A percentile compares a stretch with the other conserved stretches of the same genome.
Conservation (phyloP, 2,888 invertebrate species). For the Itoplectis maculator region DNA sequence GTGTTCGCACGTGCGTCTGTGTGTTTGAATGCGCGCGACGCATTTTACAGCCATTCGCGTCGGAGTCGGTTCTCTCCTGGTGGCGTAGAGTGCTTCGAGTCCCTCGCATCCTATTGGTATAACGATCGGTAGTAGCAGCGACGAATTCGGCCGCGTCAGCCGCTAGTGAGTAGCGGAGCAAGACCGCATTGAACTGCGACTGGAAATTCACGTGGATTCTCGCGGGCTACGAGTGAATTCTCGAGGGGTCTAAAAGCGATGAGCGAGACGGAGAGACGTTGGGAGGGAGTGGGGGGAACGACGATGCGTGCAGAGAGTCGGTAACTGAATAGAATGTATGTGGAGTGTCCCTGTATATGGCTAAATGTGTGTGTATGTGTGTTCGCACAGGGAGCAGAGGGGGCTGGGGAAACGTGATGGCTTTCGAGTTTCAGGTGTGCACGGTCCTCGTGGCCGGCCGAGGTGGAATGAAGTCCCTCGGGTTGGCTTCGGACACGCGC, state of each 20-base stretch:
- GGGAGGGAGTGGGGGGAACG: too few species aligned
- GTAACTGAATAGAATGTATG: conserved; percentile 8
- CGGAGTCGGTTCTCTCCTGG: conserved; percentile 7
- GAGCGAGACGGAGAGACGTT: not conserved
- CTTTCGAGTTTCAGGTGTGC: conserved; percentile 15
- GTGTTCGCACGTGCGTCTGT: conserved; percentile 52
- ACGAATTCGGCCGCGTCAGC: conserved; percentile 28
- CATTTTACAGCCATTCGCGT: conserved; percentile 26
- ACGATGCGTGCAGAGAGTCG: not conserved
- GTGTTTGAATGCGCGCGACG: not conserved
- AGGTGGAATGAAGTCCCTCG: conserved; percentile 43
- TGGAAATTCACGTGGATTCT: conserved; percentile 31
- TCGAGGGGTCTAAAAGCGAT: conserved; percentile 11
- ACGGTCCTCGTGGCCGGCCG: not conserved
- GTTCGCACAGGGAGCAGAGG: not conserved
- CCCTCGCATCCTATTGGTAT: conserved; percentile 21
- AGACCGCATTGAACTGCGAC: conserved; percentile 17
- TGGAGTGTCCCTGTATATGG: too few species aligned
- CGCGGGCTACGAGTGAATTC: not conserved
- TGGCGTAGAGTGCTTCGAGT: conserved; percentile 3
- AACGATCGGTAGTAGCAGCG: conserved; percentile 22
- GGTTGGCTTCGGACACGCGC: conserved; percentile 54
- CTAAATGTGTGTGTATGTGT: too few species aligned
- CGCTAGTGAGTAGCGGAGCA: not conserved
- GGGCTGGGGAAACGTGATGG: not conserved